phyloP scores from a whole-genome alignment of 2,797 vertebrate genomes.

The Eulemur rubriventer region DNA sequence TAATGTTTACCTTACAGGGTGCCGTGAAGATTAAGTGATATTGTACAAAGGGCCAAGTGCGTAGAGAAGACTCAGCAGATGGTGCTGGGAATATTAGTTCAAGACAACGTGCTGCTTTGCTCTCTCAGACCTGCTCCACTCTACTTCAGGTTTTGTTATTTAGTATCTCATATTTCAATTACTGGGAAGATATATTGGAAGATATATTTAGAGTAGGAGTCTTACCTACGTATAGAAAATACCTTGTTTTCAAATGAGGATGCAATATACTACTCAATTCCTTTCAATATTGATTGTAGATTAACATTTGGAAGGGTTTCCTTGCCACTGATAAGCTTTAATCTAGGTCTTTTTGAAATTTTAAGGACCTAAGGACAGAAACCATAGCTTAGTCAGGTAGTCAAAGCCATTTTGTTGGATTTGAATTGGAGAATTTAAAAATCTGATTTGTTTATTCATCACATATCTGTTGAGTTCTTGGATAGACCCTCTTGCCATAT shows the following conservation, averaged over 20 bases:
- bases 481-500: background rate
- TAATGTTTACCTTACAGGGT: background rate
- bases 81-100: background rate
- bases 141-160: background rate
- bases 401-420: conserved; percentile 15
- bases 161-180: background rate
- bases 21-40: background rate
- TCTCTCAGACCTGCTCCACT: background rate
- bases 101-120: background rate
- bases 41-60: background rate
- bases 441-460: background rate
- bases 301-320: background rate
- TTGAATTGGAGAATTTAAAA: background rate
- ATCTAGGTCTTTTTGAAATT: background rate
- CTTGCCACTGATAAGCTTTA: background rate
- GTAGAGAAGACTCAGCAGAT: background rate
- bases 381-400: background rate
- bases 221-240: background rate
- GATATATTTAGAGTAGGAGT: background rate
- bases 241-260: conserved; percentile 46
- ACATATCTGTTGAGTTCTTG: background rate
- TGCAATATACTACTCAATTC: background rate
- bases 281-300: background rate
- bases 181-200: background rate
- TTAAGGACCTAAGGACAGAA: conserved; percentile 14